Conservation (phyloP, 2,797 vertebrate genomes). For the Trachops cirrhosus region DNA sequence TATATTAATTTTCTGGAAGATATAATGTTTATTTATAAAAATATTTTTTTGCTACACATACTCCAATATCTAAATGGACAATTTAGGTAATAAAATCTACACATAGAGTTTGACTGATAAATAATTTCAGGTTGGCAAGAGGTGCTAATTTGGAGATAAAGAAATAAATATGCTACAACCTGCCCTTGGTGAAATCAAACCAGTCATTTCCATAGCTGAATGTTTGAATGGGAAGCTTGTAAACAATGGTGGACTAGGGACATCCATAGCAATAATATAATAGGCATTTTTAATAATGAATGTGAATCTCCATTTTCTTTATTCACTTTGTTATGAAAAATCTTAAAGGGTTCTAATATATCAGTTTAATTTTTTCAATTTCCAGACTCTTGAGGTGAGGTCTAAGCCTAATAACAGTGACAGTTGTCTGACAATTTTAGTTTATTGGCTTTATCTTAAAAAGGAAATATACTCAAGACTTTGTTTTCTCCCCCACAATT, state of each 20-base stretch:
- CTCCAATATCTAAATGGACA: background rate
- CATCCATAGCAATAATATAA: background rate
- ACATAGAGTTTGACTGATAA: background rate
- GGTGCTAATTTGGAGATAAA: background rate
- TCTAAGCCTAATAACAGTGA: background rate
- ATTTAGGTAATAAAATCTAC: background rate
- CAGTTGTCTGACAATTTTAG: background rate
- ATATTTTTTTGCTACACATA: background rate
- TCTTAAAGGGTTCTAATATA: background rate
- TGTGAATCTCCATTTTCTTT: background rate
- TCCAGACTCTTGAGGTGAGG: background rate
- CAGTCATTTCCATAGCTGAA: background rate
- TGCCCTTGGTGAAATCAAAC: background rate
- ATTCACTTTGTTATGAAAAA: background rate
- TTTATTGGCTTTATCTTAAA: background rate
- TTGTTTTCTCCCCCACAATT: background rate
- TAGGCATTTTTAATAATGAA: background rate
- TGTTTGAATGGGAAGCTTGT: background rate
- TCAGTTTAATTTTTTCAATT: background rate
- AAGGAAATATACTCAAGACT: background rate
- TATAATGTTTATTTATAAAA: background rate
- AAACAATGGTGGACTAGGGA: background rate
- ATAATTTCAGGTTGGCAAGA: background rate
- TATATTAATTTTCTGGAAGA: background rate
- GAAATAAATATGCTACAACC: background rate